These are phyloP conservation scores for Oceanodroma tethys DNA, from an alignment of 2,113 vertebrate species.

Conservation along the genomic window DNA sequence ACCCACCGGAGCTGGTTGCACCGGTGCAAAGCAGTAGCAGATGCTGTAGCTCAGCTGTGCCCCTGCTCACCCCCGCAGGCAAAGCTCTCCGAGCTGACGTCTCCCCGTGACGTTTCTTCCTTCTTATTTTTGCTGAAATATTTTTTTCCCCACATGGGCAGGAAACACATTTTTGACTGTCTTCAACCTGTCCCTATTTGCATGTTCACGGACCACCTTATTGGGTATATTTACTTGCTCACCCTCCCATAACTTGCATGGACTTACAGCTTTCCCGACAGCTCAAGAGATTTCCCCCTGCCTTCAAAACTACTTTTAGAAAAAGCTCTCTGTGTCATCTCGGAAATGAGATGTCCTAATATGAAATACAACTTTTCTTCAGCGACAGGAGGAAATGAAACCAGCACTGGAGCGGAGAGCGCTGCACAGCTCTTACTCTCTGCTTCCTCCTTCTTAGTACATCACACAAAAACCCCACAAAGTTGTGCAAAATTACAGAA, in stretches of 20 bases:
- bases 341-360: background rate
- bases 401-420: background rate
- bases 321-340: background rate
- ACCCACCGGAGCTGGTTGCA: background rate
- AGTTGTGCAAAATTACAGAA: background rate
- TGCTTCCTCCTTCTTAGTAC: background rate
- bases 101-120: background rate
- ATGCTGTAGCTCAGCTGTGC: background rate
- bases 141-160: background rate
- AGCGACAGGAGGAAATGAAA: background rate
- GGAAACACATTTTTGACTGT: background rate
- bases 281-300: background rate
- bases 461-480: fast-evolving
- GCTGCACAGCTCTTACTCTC: background rate
- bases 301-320: background rate
- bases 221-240: fast-evolving
- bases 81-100: background rate
- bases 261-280: background rate
- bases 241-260: too few species aligned
- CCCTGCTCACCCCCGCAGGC: background rate
- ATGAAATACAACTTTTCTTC: background rate
- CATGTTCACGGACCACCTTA: fast-evolving
- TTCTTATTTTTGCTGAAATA: background rate
- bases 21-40: background rate
- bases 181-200: background rate